A percentile compares a stretch with the other conserved stretches of the same genome.
These are phyloP conservation scores for Entomobrya multifasciata DNA, from an alignment of 2,888 invertebrate species.

Conservation along the genomic window DNA sequence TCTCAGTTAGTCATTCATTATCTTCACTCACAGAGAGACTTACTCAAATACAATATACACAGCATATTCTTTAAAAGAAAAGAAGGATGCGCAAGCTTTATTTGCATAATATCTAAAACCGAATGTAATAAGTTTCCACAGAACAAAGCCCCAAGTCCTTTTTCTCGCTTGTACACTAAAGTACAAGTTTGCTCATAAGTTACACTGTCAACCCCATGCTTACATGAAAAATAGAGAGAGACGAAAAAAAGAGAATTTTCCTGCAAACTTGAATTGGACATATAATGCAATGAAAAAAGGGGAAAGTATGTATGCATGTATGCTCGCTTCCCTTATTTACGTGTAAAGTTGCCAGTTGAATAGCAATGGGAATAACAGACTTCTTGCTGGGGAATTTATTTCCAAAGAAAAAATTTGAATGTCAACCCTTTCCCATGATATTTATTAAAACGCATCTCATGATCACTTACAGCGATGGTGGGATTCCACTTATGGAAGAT, in stretches of 20 bases:
- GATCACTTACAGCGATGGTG: constrained; percentile 14
- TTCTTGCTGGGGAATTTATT: constrained; percentile 66
- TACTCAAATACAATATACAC: background rate
- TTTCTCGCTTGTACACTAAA: constrained; percentile 15
- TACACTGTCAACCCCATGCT: constrained; percentile 58
- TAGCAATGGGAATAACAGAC: constrained; percentile 35
- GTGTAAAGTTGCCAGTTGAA: constrained; percentile 33
- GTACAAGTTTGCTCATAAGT: constrained; percentile 39
- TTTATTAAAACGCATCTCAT: constrained; percentile 24
- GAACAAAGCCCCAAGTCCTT: constrained; percentile 56
- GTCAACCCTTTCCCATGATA: constrained; percentile 65
- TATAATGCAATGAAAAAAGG: constrained; percentile 5
- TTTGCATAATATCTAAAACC: constrained; percentile 62
- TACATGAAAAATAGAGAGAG: no score
- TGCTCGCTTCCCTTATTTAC: constrained; percentile 1
- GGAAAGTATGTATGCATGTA: constrained; percentile 10
- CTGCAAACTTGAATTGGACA: constrained; percentile 10
- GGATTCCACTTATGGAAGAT: constrained; percentile 60
- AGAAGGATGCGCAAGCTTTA: constrained; percentile 63
- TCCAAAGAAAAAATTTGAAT: constrained; percentile 61
- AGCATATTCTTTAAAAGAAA: constrained; percentile 35
- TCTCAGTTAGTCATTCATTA: constrained; percentile 65
- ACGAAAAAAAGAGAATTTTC: constrained; percentile 31
- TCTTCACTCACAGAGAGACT: background rate
- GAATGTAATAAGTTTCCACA: constrained; percentile 60